A percentile compares a stretch with the other conserved stretches of the same genome.
Evolutionary conservation across 2,113 vertebrate genomes (phyloP).

Genomic region (Pagrus major): DNA sequence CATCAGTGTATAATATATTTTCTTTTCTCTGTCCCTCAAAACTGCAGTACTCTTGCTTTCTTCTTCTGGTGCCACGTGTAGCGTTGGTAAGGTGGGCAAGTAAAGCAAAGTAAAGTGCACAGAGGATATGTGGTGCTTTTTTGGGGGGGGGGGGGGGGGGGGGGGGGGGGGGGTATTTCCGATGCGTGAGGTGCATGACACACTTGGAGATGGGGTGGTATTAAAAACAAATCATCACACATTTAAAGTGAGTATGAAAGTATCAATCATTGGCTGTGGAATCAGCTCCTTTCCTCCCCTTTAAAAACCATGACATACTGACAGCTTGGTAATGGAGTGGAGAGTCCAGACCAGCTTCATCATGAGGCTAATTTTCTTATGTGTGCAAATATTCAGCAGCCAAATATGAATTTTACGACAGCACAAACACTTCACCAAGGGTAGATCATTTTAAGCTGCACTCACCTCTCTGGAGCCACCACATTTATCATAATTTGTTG

Average conservation of each 20-base stretch:
- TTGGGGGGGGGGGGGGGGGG: no score
- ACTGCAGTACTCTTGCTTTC: not conserved
- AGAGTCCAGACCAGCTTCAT: not conserved
- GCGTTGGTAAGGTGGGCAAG: not conserved
- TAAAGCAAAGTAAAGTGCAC: not conserved
- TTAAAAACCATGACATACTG: conserved; percentile 1
- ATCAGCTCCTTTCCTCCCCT: conserved; percentile 8
- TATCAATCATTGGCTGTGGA: conserved; percentile 8
- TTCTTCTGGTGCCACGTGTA: not conserved
- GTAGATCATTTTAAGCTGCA: not conserved
- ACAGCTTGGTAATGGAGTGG: conserved; percentile 16
- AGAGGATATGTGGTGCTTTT: not conserved
- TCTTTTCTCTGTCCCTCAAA: not conserved
- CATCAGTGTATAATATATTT: not conserved
- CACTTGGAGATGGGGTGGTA: not conserved
- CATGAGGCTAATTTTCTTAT: not conserved
- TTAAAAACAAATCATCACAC: not conserved
- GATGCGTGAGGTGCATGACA: not conserved
- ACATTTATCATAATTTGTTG: not conserved
- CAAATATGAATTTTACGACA: conserved; percentile 2
- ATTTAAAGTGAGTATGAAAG: not conserved
- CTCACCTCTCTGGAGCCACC: not conserved
- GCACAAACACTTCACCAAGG: not conserved
- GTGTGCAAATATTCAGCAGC: conserved; percentile 7
- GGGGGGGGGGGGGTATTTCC: no score